Conservation (phyloP, 2,113 vertebrate genomes). For the Sialia sialis region DNA sequence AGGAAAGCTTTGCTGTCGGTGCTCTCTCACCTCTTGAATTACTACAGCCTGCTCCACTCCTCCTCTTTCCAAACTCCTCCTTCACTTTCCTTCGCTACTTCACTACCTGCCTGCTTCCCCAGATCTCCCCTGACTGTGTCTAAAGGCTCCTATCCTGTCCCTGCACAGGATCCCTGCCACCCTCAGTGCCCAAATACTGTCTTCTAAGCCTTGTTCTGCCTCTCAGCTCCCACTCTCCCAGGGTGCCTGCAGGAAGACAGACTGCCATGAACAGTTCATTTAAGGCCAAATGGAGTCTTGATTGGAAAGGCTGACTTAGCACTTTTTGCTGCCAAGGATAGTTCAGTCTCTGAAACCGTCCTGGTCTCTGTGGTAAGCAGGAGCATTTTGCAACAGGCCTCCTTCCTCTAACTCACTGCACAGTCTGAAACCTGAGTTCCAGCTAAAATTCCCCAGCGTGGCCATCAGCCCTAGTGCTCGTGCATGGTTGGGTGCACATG, state of each 20-base stretch:
- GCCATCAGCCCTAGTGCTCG: fast-evolving
- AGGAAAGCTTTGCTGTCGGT: not conserved
- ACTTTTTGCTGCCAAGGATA: constrained; percentile 3
- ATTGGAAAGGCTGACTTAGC: constrained; percentile 9
- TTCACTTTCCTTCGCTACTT: not conserved
- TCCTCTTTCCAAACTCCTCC: not conserved
- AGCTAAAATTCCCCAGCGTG: fast-evolving
- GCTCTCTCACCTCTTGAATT: not conserved
- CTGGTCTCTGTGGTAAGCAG: constrained; percentile 12
- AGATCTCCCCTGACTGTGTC: not conserved
- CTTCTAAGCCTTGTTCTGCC: not conserved
- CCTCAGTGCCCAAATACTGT: not conserved
- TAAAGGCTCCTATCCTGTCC: not conserved
- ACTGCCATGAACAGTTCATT: not conserved
- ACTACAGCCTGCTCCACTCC: not conserved
- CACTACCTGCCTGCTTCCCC: not conserved
- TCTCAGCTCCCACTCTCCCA: not conserved
- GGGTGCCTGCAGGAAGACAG: not conserved
- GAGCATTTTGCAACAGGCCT: not conserved
- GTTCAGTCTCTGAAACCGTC: not conserved
- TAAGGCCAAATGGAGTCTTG: not conserved
- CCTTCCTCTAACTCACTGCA: not conserved
- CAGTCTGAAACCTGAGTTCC: not conserved
- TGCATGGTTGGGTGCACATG: fast-evolving
- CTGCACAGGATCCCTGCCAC: not conserved